Base-by-base conservation (phyloP, 2,797 vertebrate genomes). In the Coendou prehensilis region DNA sequence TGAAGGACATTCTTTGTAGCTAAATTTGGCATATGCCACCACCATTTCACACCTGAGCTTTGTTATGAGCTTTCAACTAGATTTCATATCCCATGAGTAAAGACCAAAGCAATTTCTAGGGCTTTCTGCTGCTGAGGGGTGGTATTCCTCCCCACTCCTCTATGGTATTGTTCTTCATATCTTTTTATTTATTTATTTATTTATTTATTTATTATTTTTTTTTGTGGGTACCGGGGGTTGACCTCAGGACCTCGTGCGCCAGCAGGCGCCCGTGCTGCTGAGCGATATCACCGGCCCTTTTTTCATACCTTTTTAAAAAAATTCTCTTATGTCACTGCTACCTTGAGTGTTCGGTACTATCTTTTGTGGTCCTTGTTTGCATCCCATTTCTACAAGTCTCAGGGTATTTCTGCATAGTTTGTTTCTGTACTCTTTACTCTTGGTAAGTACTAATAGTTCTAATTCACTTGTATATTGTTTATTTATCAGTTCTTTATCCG, bases 21-120 rank as follows among this genome's bases (percentile, higher is more conserved):
- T 26, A 0, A 5, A 4, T 4, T 8, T 45, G 52, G 11, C 17
- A 0, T 3, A 1, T 15, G 47, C 11, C 13, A 1, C 11, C 30
- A 1, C 0, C 1, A 9, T 20, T 17, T 45, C 57, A 47, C 9
- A 1, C 15, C 54, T 52, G 87, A 63, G 61, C 52, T 80, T 61
- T 30, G 45, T 23, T 15, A 54, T 0, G 10, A 54, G 57, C 64
- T 13, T n/a, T 54, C 15, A 52, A 5, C 71, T 26, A 28, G 22
- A 18, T 47, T 79, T 56, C 54, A 18, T 22, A 11, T 47, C 6
- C 61, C 73, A 0, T 8, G n/a, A 41, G 64, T 47, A 15, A 2
- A 11, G 47, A 22, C 56, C 81, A 54, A 26, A 20, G 23, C 23
- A 7, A 54, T 45, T 23, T 47, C 50, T 61, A 61, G 30, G 63